Evolutionary conservation across 2,888 invertebrate genomes (phyloP), one percentile per base, ranked within the genome.

Genomic region (Magallana nippona): DNA sequence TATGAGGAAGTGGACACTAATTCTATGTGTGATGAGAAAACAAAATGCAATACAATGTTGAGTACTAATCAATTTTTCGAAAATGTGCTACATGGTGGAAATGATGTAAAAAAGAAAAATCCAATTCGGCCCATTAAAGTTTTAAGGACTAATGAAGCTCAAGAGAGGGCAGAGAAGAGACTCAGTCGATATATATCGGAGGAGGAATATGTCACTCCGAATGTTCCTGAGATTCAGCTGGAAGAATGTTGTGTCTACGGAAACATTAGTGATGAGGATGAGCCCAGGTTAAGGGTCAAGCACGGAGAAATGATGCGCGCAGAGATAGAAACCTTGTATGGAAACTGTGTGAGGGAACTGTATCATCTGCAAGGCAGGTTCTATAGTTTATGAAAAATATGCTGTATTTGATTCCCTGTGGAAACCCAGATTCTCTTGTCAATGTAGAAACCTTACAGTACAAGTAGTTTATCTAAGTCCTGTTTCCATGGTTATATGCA

Each of bases 181-280:
- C 27, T 71, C 13, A 71, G 71, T 32, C 71, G 71, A 71, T 71
- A 71, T 27, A 71, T 71, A 22, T 13, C 71, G 32, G 71, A 71
- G 71, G 71, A 71, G 32, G 71, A 71, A 32, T 71, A 71, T 11
- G 27, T 71, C 71, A 71, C 71, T 27, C 71, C 71, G 11, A 71
- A 71, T 27, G 71, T 71, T 27, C 71, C 71, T 32, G 32, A 27
- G 32, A 71, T 71, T 71, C 71, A 71, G 71, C 32, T 71, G 71
- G 71, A 71, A 32, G 71, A 71, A 11, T 71, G 71, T 71, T 27
- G 71, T 71, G 15, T 71, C 71, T 71, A 71, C 19, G 71, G 27
- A 13, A 71, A 71, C 5, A 19, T 71, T 15, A 71, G 71, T 71
- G 71, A 71, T 71, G 71, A 22, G 11, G 63, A 71, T 22, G 71